Base-by-base conservation (phyloP, 2,113 vertebrate species). In the Hyla sarda region DNA sequence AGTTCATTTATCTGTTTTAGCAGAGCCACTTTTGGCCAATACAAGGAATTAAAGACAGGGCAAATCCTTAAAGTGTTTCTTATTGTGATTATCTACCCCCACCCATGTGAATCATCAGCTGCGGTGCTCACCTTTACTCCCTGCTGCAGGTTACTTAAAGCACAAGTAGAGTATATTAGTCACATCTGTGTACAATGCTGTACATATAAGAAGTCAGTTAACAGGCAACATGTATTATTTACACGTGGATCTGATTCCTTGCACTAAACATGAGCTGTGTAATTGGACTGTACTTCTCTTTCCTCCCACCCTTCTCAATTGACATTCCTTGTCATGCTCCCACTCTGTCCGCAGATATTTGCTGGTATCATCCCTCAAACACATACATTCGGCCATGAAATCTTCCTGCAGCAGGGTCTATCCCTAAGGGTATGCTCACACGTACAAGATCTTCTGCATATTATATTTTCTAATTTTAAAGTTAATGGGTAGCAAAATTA, bases 221-320 rank as follows among this genome's bases (percentile, higher is more conserved):
- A 47, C 25, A 17, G 73, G 41, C 17, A 50, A 30, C 74, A 82
- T 87, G 73, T 71, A 50, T 50, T 54, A 45, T 9, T 30, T 71
- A 88, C 28, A 48, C 1, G 0, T 62, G 0, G 12, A 0, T 52
- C 48, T 41, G 14, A 17, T 82, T 82, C 65, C 47, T 34, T 28
- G 71, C 30, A 21, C 52, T 19, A 52, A 84, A 75, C 50, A 47
- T 84, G 69, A 75, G 71, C 71, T 14, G 52, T 75, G 54, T 75
- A 75, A 62, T 75, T 54, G 75, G 34, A 84, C 32, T 75, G 54
- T 58, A 47, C n/a, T 28, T 25, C 48, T 74, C 23, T 23, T 25
- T 41, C 71, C 54, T 86, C 83, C 72, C 87, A 19, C 75, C n/a
- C 2, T 82, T 88, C 0, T 89, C 86, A 17, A 10, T 56, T 71